Percentiles rank a stretch among this genome's conserved stretches.
Conservation (phyloP, 2,113 vertebrate genomes). For the Lipotes vexillifer region DNA sequence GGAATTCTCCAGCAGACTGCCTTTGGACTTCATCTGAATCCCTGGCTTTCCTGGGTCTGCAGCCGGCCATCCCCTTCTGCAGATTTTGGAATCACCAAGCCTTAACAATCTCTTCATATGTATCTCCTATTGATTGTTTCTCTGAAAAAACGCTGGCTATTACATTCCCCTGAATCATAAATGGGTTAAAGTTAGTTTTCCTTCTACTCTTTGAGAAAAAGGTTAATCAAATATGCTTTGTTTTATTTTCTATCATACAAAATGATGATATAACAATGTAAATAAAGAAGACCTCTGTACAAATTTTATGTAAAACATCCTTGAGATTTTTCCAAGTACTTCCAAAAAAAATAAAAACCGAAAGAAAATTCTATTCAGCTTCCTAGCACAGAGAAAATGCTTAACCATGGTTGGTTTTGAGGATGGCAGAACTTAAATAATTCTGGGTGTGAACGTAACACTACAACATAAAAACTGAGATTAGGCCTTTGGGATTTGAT, state of each 20-base stretch:
- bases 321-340: slow-evolving; percentile 60
- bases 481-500: not conserved
- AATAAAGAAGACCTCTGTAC: slow-evolving; percentile 40
- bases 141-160: not conserved
- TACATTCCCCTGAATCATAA: not conserved
- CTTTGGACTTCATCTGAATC: not conserved
- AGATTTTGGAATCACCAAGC: not conserved
- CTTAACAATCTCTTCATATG: not conserved
- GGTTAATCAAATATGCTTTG: not conserved
- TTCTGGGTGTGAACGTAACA: not conserved
- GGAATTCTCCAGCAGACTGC: not conserved
- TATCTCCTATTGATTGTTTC: not conserved
- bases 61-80: not conserved
- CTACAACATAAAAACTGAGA: not conserved
- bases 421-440: slow-evolving; percentile 33
- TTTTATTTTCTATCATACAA: slow-evolving; percentile 12
- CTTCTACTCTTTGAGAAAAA: not conserved
- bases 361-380: slow-evolving; percentile 40
- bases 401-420: slow-evolving; percentile 44
- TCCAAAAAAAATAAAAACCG: not conserved
- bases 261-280: slow-evolving; percentile 1
- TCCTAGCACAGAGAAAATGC: slow-evolving; percentile 44
- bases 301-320: slow-evolving; percentile 49
- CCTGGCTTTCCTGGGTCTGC: not conserved
- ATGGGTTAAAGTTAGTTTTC: not conserved